Base-by-base conservation (phyloP, 1,140 invertebrate species). In the Aphidius gifuensis region DNA sequence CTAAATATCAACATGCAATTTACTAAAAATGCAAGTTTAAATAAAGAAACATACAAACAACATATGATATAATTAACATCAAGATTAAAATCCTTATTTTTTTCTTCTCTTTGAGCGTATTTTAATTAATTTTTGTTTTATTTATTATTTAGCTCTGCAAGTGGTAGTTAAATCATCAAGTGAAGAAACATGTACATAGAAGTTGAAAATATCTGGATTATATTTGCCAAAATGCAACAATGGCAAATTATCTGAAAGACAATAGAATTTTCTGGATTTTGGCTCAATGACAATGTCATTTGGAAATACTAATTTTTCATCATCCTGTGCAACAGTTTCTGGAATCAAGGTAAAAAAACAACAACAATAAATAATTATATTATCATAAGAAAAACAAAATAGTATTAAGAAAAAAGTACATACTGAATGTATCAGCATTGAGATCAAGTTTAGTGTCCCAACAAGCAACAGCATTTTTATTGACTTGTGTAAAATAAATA, bases 401-500 rank as follows among this genome's bases (percentile, higher is more conserved):
- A 32, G 21, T 45, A 49, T 21, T 39, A 47, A 9, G n/a, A 44
- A 5, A 50, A 39, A 16, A 54, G 11, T 23, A 71, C 74, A 78
- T 61, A 81, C 79, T 60, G 62, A 81, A 80, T 1, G 71, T 75
- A 21, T 68, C 64, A 1, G 82, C 74, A 9, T 73, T 79, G 8
- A 90, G 77, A 2, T 82, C 71, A 61, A 83, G 84, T 23, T 84
- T 78, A 0, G 82, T 84, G 64, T 90, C 87, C 89, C 89, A 91
- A 65, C 89, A 91, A 3, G 87, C 85, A 0, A 90, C 76, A 1
- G 85, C 86, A 69, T 89, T 86, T 47, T 76, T 80, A 6, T 84
- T 86, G n/a, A 90, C 77, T 67, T 89, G 87, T 0, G 85, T 83
- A 59, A 86, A 87, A 74, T 90, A 90, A 7, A 89, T 72, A 44